These are phyloP conservation scores for Bufo bufo DNA, from an alignment of 2,113 vertebrate genomes.

Conservation along the genomic window DNA sequence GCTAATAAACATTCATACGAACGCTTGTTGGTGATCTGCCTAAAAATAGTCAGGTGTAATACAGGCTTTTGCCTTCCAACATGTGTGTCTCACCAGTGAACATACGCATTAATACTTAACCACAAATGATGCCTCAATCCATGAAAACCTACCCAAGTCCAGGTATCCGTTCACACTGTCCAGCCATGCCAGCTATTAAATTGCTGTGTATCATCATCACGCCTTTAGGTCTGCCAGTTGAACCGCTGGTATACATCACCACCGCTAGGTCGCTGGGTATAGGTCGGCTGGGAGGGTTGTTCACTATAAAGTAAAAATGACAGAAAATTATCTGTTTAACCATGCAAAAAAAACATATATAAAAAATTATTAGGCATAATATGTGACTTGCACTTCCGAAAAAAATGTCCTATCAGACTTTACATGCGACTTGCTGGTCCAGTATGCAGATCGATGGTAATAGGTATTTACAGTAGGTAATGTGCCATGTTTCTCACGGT, in stretches of 20 bases:
- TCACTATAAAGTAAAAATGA: slow-evolving; percentile 69
- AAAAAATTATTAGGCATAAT: neutral
- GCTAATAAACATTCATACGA: too few species aligned
- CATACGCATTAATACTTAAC: neutral
- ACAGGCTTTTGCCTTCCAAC: too few species aligned
- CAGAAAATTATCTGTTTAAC: neutral
- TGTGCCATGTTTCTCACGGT: neutral
- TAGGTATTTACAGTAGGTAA: neutral
- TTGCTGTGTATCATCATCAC: slow-evolving; percentile 96
- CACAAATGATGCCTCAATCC: neutral
- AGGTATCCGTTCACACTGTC: slow-evolving; percentile 94
- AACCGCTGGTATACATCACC: slow-evolving; percentile 98
- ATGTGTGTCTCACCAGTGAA: neutral
- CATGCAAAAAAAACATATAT: neutral
- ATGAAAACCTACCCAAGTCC: slow-evolving; percentile 85
- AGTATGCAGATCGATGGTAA: too few species aligned
- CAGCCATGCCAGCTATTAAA: slow-evolving; percentile 93
- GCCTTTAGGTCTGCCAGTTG: slow-evolving; percentile 93
- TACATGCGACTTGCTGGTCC: neutral
- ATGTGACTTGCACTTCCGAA: neutral
- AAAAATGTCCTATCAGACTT: neutral
- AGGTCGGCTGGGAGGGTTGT: slow-evolving; percentile 73
- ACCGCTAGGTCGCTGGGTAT: slow-evolving; percentile 86
- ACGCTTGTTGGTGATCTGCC: too few species aligned
- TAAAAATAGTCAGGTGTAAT: too few species aligned